Base-by-base conservation (phyloP, 2,113 vertebrate species). In the Tetraodon nigroviridis region DNA sequence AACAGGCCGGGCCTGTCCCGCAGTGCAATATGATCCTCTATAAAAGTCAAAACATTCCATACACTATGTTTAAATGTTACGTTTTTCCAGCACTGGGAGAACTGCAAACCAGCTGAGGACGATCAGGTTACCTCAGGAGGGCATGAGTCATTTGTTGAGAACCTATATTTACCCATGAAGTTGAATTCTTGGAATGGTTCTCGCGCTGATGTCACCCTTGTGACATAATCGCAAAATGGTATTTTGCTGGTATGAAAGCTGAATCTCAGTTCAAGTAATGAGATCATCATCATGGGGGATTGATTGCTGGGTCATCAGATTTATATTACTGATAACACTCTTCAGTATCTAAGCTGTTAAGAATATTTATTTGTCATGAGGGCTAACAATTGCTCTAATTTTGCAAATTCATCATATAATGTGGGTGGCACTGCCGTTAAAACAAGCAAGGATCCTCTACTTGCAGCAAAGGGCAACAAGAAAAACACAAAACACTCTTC, bases 61-160 rank as follows among this genome's bases (percentile, higher is more conserved):
- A 19, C 40, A 41, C 18, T 7, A 15, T 21, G 37, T 19, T 53
- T 50, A 70, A 70, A 58, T 49, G 22, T 50, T 50, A 29, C 49
- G 41, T 10, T 49, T 12, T n/a, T 21, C 58, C 15, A 61, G 14
- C 14, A 44, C 17, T 1, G 40, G 4, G 8, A 42, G 44, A 48
- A 27, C 6, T 24, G 50, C 45, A 51, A 55, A 51, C 47, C 56
- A 51, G n/a, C 56, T 32, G 47, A 74, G 54, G 47, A 27, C 3
- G 48, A 65, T 75, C 57, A 2, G 18, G 51, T 56, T 64, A 44
- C 52, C n/a, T 40, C 0, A 21, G 51, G 40, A 16, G 14, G 12
- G 21, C 13, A 20, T 47, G 13, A 52, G 8, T 60, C n/a, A 12
- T 61, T 29, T 58, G 49, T 44, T n/a, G 17, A 16, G 19, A 51